Evolutionary conservation across 2,797 vertebrate genomes (phyloP).

Genomic region (Eurystomus glaucurus): DNA sequence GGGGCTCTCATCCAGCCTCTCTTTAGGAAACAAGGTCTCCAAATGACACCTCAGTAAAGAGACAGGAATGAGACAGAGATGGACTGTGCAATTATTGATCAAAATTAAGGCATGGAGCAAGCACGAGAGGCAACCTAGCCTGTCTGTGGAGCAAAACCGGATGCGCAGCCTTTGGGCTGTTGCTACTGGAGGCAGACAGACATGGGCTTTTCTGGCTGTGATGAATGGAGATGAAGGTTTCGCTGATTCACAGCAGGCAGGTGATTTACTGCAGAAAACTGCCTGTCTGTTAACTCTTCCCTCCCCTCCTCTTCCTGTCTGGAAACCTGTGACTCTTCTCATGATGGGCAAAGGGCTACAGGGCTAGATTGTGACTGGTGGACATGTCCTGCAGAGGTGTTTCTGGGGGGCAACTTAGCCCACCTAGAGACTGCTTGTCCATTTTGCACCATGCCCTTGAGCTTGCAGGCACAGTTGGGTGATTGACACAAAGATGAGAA

Average conservation of each 20-base stretch:
- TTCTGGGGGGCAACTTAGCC: not conserved
- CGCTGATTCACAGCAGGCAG: not conserved
- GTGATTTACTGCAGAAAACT: not conserved
- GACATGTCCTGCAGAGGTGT: not conserved
- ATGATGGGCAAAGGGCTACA: not conserved
- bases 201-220: not conserved
- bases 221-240: not conserved
- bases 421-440: not conserved
- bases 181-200: not conserved
- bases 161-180: not conserved
- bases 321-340: not conserved
- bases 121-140: not conserved
- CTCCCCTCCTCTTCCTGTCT: rapidly evolving
- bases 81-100: not conserved
- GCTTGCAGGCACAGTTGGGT: not conserved
- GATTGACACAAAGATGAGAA: not conserved
- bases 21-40: not conserved
- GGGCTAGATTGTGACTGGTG: not conserved
- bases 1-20: not conserved
- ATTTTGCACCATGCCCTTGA: not conserved
- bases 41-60: not conserved
- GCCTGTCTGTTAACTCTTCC: not conserved
- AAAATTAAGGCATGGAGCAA: not conserved
- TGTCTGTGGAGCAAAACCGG: not conserved
- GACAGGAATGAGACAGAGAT: not conserved